Evolutionary conservation across 2,797 vertebrate species (phyloP), one percentile per base, ranked within the genome.

Genomic region (Onychomys arenicola): DNA sequence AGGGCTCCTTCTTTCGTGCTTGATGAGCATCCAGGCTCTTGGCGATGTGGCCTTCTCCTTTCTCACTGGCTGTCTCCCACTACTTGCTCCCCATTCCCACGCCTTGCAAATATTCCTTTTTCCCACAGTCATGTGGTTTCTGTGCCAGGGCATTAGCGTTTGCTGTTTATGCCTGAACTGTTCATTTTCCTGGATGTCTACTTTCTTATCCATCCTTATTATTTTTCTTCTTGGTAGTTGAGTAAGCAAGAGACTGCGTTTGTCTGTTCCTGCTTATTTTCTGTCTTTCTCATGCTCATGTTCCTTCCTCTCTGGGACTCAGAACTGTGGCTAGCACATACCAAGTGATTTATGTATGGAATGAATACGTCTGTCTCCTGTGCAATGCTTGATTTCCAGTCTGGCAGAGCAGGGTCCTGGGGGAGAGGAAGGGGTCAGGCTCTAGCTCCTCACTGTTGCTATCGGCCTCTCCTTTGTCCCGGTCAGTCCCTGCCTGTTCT

Each of bases 171-270:
- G 37, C 3, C 46, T 65, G 16, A 63, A 57, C 46, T 29, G 25
- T n/a, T 80, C 14, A 34, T 46, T 88, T 87, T 25, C n/a, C 71
- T 40, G 5, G 16, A 13, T 7, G 55, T 89, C 49, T 40, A 14
- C 17, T 43, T 23, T 40, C n/a, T 94, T 73, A 91, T 65, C 34
- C 14, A 8, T 11, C 52, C 52, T 55, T 37, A n/a, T 95, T 59
- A 76, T 61, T 87, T 83, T 95, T 84, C 78, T 25, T 49, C 11
- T 43, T 67, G 80, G 61, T 10, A 73, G 25, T 61, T 86, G 34
- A 67, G 80, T 76, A 67, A 73, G 59, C 4, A 71, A n/a, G 29
- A 57, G 34, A 57, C 46, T 1, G 34, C 9, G 32, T 10, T 80
- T 40, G 27, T 65, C 63, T 85, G 32, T 61, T 19, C 86, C n/a